Evolutionary conservation across 2,113 vertebrate species (phyloP).

Genomic region (Epinephelus cyanopodus): DNA sequence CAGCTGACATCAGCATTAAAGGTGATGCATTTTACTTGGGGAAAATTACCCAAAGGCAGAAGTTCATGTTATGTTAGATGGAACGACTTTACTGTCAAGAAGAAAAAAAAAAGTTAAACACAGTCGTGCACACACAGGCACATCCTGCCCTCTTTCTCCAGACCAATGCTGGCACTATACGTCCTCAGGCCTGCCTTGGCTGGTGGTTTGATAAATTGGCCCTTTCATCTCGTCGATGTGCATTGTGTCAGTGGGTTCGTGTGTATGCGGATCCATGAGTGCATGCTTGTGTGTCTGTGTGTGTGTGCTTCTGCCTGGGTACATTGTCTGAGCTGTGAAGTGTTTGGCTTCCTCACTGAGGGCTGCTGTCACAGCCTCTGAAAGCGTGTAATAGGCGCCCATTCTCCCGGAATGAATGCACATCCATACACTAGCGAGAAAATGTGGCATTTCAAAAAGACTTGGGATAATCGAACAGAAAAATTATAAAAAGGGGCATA

Average conservation of each 20-base stretch:
- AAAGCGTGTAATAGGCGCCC: slow-evolving; percentile 80
- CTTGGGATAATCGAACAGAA: slow-evolving; percentile 66
- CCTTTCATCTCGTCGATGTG: slow-evolving; percentile 78
- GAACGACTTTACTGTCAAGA: slow-evolving; percentile 23
- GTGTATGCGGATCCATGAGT: slow-evolving; percentile 48
- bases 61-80: slow-evolving; percentile 24
- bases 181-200: slow-evolving; percentile 71
- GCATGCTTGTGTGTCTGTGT: slow-evolving; percentile 34
- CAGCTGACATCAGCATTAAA: slow-evolving; percentile 2
- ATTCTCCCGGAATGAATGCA: slow-evolving; percentile 78
- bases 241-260: slow-evolving; percentile 77
- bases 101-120: slow-evolving; percentile 33
- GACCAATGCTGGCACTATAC: slow-evolving; percentile 73
- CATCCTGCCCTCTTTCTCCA: slow-evolving; percentile 65
- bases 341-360: slow-evolving; percentile 80
- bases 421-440: slow-evolving; percentile 64
- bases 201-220: slow-evolving; percentile 83
- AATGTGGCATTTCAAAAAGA: slow-evolving; percentile 74
- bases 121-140: slow-evolving; percentile 34
- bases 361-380: slow-evolving; percentile 81
- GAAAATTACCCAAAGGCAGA: slow-evolving; percentile 47
- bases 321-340: slow-evolving; percentile 77
- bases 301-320: slow-evolving; percentile 44
- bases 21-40: slow-evolving; percentile 37
- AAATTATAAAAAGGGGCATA: slow-evolving; percentile 51